phyloP scores from a whole-genome alignment of 2,888 invertebrate genomes.

The Parelbella ahira region DNA sequence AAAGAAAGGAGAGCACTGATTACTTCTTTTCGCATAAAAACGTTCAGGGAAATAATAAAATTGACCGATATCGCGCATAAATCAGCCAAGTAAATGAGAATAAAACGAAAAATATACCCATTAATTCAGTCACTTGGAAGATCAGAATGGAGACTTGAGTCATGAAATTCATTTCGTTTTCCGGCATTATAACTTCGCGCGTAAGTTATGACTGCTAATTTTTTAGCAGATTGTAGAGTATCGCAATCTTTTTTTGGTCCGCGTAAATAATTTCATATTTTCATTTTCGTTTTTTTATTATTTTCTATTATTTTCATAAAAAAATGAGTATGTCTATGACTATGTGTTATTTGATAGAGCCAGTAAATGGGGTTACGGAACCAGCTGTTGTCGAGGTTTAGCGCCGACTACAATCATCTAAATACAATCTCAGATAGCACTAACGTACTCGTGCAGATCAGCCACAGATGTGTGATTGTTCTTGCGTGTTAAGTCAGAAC shows the following conservation, averaged over 20 bases:
- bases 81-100: slow-evolving; percentile 62
- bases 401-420: too few species aligned
- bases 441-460: too few species aligned
- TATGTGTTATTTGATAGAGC: too few species aligned
- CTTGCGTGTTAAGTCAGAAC: too few species aligned
- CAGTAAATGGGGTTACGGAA: too few species aligned
- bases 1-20: slow-evolving; percentile 4
- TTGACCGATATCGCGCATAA: slow-evolving; percentile 59
- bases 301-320: too few species aligned
- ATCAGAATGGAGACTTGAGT: slow-evolving; percentile 59
- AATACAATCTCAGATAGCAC: too few species aligned
- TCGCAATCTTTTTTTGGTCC: slow-evolving; percentile 1
- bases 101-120: slow-evolving; percentile 53
- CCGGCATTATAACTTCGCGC: slow-evolving; percentile 33
- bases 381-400: too few species aligned
- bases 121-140: slow-evolving; percentile 65
- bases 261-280: too few species aligned
- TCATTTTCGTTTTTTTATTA: too few species aligned
- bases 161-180: slow-evolving; percentile 53
- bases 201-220: slow-evolving; percentile 34
- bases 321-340: too few species aligned
- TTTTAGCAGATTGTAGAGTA: slow-evolving; percentile 11
- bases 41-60: slow-evolving; percentile 43
- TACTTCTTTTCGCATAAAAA: slow-evolving; percentile 16
- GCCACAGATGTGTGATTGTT: too few species aligned